phyloP scores from a whole-genome alignment of 2,797 vertebrate genomes.

The Rhinoraja longicauda region DNA sequence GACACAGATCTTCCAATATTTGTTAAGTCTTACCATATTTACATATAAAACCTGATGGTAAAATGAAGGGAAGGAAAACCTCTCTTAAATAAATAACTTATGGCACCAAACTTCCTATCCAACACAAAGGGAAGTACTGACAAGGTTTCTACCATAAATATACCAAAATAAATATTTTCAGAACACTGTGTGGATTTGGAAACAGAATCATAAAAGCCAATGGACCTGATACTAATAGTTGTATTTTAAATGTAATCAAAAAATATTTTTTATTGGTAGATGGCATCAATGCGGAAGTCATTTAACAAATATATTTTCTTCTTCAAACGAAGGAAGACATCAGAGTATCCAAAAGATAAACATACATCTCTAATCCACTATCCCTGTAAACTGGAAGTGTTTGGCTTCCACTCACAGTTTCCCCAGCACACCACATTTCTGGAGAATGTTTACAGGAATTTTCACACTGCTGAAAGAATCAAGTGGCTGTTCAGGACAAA shows the following conservation, averaged over 20 bases:
- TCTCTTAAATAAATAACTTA: neutral
- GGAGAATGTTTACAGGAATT: neutral
- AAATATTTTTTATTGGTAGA: neutral
- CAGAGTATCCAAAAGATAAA: neutral
- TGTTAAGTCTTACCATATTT: neutral
- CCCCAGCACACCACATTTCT: neutral
- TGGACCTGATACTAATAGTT: neutral
- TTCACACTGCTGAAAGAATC: neutral
- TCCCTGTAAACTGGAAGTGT: neutral
- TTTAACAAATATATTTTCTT: neutral
- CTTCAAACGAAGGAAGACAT: neutral
- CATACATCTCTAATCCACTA: neutral
- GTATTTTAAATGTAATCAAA: neutral
- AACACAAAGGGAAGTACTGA: neutral
- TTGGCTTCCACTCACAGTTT: neutral
- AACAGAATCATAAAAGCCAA: neutral
- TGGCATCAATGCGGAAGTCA: neutral
- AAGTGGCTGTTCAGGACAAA: neutral
- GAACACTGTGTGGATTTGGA: constrained; percentile 11
- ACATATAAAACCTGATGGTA: neutral
- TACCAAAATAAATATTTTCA: neutral
- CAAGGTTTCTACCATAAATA: neutral
- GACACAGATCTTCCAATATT: constrained; percentile 8
- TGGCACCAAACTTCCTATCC: neutral
- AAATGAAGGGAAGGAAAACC: neutral